Conservation (phyloP, 2,113 vertebrate genomes). For the Cebus imitator region DNA sequence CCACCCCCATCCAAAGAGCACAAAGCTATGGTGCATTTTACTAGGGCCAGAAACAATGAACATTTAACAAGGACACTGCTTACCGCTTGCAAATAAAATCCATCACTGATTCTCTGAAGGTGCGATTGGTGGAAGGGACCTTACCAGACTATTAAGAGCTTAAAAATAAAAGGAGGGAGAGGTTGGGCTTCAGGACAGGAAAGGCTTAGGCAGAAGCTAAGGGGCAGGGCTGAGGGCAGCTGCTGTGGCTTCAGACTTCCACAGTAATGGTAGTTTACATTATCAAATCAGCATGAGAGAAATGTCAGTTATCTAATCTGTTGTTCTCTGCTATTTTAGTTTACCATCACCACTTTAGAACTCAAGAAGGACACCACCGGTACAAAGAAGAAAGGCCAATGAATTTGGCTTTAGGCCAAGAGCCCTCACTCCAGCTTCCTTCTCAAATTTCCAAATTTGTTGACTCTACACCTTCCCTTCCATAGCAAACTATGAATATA, state of each 20-base stretch:
- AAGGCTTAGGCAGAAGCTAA: neutral
- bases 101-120: neutral
- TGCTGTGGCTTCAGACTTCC: neutral
- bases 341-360: conserved; percentile 54
- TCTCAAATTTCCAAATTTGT: conserved; percentile 56
- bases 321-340: conserved; percentile 58
- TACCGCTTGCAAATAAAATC: neutral
- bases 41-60: neutral
- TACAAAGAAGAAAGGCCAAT: neutral
- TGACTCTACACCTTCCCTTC: conserved; percentile 39
- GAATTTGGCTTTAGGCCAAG: conserved; percentile 49
- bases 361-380: conserved; percentile 26
- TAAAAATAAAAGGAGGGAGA: neutral
- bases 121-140: no score
- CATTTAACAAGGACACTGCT: neutral
- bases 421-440: conserved; percentile 30
- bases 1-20: neutral
- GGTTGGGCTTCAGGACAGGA: neutral
- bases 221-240: neutral
- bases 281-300: conserved; percentile 36
- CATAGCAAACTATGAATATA: neutral
- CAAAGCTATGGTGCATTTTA: neutral
- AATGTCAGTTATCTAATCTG: conserved; percentile 56
- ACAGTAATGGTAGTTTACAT: conserved; percentile 16
- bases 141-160: neutral